Base-by-base conservation (phyloP, 2,888 invertebrate genomes). In the Drosophila fulvimacula region DNA sequence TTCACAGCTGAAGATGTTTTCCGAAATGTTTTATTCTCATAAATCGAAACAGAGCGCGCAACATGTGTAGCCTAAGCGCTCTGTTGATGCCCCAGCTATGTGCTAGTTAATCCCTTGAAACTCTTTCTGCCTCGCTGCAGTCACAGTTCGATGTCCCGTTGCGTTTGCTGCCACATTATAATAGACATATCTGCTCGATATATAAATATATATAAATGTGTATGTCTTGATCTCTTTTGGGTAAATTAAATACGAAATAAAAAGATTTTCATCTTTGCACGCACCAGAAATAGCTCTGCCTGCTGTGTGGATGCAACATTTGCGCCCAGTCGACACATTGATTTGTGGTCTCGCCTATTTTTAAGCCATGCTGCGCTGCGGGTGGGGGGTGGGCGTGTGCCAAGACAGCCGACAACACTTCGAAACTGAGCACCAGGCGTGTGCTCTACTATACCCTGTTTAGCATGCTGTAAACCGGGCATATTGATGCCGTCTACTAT, bases 291-390 rank as follows among this genome's bases (percentile, higher is more conserved):
- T 76, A 76, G 72, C 53, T 30, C 48, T 19, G 60, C 74, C 60
- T 57, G 74, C 76, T 74, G 75, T 56, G 74, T 42, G 65, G 55
- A 41, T 74, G 21, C 32, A 39, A 57, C 60, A 69, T 61, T 53
- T 59, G 51, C 52, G 34, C 36, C 63, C 52, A 21, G 36, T 65
- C 49, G 48, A 49, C 59, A 66, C 46, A 67, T 75, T 75, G 75
- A 75, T 75, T 75, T 75, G 75, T 75, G 65, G 71, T 38, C 70
- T 42, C 17, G 39, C 42, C 57, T 75, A 75, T 75, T 71, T 75
- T 51, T 67, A 62, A 17, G 58, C 49, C 36, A 30, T 51, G 42
- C 53, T 2, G 19, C 63, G 17, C 36, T n/a, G 19, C 34, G 59
- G 75, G 61, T 49, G 39, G 39, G n/a, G 56, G n/a, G 30, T n/a